Conservation (phyloP, 2,888 invertebrate species). For the Argyresthia albistria region DNA sequence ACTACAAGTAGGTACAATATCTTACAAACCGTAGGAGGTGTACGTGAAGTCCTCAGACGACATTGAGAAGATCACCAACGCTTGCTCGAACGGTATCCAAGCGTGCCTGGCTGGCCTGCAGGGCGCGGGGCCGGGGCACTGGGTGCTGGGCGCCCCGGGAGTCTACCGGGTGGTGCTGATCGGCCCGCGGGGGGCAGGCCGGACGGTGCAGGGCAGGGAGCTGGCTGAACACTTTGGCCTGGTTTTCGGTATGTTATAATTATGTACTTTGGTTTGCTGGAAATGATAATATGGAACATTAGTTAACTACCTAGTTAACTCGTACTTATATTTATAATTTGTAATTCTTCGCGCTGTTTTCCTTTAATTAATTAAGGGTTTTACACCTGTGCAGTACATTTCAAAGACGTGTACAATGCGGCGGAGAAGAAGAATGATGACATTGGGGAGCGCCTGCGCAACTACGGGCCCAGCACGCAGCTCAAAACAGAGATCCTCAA, state of each 20-base stretch:
- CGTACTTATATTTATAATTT: too few relatives aligned
- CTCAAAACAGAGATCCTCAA: slow-evolving; percentile 38
- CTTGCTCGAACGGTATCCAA: slow-evolving; percentile 47
- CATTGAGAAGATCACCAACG: slow-evolving; percentile 14
- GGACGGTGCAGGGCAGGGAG: slow-evolving; percentile 63
- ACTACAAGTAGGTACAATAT: too few relatives aligned
- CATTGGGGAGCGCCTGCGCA: slow-evolving; percentile 34
- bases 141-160: slow-evolving; percentile 57
- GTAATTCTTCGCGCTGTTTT: too few relatives aligned
- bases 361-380: too few relatives aligned
- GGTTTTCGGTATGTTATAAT: slow-evolving; percentile 35
- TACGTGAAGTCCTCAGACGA: slow-evolving; percentile 30
- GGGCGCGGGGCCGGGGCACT: slow-evolving; percentile 33
- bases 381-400: slow-evolving; percentile 55
- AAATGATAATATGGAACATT: too few relatives aligned
- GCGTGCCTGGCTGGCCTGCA: slow-evolving; percentile 42
- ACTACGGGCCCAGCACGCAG: slow-evolving; percentile 31
- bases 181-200: slow-evolving; percentile 74
- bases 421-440: slow-evolving; percentile 44
- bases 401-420: slow-evolving; percentile 64
- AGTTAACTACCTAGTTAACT: too few relatives aligned
- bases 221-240: slow-evolving; percentile 68
- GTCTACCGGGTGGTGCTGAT: slow-evolving; percentile 72
- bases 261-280: too few relatives aligned
- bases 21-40: slow-evolving; percentile 37